Conservation (phyloP, 1,140 invertebrate genomes). For the Linepithema humile region DNA sequence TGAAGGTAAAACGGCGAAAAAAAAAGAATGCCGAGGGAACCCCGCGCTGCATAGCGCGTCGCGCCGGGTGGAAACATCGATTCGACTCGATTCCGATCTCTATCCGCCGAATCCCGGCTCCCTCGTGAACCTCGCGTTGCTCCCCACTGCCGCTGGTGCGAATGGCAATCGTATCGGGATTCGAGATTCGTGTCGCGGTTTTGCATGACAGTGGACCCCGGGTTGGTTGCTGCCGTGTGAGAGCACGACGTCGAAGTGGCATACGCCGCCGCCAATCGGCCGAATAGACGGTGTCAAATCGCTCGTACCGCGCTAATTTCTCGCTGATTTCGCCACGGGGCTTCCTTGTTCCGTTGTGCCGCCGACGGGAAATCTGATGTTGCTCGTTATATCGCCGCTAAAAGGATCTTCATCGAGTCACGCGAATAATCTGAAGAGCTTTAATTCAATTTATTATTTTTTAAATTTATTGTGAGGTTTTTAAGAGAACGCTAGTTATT, state of each 20-base stretch:
- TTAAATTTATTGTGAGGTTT: too few relatives aligned
- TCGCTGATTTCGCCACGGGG: conserved; percentile 53
- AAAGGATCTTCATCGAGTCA: not conserved
- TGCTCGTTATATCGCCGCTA: not conserved
- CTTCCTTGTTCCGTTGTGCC: not conserved
- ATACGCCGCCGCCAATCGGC: conserved; percentile 62
- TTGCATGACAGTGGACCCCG: conserved; percentile 72
- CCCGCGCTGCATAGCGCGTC: not conserved
- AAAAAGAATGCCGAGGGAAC: not conserved
- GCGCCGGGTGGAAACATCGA: conserved; percentile 67
- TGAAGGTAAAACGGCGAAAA: not conserved
- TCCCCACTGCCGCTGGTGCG: conserved; percentile 25
- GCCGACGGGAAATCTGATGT: not conserved
- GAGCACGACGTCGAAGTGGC: conserved; percentile 68
- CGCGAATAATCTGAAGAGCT: not conserved
- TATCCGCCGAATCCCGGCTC: conserved; percentile 35
- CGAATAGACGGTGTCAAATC: conserved; percentile 71
- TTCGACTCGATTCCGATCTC: conserved; percentile 67
- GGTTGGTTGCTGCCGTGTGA: conserved; percentile 35
- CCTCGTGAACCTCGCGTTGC: not conserved
- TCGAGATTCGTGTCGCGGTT: conserved; percentile 73
- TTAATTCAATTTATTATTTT: too few relatives aligned
- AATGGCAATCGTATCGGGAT: conserved; percentile 73
- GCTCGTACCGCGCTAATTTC: conserved; percentile 64
- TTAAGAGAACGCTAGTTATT: too few relatives aligned